Conservation (phyloP, 2,797 vertebrate genomes). For the Bradypodion pumilum region DNA sequence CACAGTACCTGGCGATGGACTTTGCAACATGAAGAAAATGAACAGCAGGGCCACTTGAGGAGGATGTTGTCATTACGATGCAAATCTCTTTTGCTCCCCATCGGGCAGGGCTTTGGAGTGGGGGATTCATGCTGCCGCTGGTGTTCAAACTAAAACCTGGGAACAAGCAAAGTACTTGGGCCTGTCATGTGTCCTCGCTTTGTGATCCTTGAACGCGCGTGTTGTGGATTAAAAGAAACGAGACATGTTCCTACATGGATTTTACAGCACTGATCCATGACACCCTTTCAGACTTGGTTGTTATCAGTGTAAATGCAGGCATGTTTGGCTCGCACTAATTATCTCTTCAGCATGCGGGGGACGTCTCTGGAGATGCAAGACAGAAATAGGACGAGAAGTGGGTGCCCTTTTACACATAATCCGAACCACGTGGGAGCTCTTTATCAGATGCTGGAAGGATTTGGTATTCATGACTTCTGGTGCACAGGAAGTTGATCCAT, state of each 20-base stretch:
- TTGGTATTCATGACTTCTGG: not conserved
- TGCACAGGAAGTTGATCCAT: not conserved
- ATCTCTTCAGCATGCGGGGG: not conserved
- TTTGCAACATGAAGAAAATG: slow-evolving; percentile 54
- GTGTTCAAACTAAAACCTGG: slow-evolving; percentile 1
- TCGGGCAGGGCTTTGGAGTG: fast-evolving
- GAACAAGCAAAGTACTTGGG: slow-evolving; percentile 3
- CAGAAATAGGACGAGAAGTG: slow-evolving; percentile 28
- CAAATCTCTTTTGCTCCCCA: not conserved
- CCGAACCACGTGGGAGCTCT: not conserved
- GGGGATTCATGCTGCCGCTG: not conserved
- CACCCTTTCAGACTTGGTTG: slow-evolving; percentile 26
- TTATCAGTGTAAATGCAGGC: slow-evolving; percentile 53
- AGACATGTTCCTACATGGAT: slow-evolving; percentile 35
- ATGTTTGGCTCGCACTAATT: slow-evolving; percentile 12
- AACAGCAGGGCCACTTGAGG: slow-evolving; percentile 20
- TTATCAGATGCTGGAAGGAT: not conserved
- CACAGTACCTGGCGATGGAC: no score
- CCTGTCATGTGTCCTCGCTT: not conserved
- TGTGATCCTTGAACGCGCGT: slow-evolving; percentile 9
- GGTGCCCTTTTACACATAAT: not conserved
- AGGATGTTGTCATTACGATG: slow-evolving; percentile 27
- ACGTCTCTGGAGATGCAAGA: not conserved
- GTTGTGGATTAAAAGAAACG: slow-evolving; percentile 41
- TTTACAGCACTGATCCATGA: slow-evolving; percentile 17